Evolutionary conservation across 2,888 invertebrate genomes (phyloP).

Genomic region (Diaprepes abbreviatus): DNA sequence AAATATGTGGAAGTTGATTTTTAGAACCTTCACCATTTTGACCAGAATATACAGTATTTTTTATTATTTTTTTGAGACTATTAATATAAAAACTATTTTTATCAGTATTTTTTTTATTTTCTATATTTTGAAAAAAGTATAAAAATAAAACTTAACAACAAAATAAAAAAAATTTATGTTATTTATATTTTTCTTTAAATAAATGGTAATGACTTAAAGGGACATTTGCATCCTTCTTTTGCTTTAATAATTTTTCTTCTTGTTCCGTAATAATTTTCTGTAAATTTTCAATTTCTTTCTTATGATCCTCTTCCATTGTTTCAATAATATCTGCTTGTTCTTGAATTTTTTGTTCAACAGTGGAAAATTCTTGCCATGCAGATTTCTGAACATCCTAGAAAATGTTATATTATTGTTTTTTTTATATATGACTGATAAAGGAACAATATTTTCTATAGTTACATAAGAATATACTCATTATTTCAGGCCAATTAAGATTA

Average conservation of each 20-base stretch:
- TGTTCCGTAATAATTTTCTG: conserved; percentile 68
- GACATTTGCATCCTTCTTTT: conserved; percentile 33
- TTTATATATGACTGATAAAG: no score
- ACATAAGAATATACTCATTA: no score
- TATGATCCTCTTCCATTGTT: conserved; percentile 68
- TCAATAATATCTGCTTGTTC: conserved; percentile 68
- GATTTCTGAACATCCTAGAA: conserved; percentile 70
- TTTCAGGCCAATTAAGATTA: no score
- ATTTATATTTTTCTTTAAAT: conserved; percentile 63
- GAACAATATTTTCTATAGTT: no score
- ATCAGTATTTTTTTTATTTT: neutral
- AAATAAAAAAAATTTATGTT: conserved; percentile 17
- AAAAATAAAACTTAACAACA: conserved; percentile 55
- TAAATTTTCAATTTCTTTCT: conserved; percentile 67
- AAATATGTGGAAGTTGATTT: no score
- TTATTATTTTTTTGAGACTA: no score
- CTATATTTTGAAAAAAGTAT: no score
- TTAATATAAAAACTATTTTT: neutral
- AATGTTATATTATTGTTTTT: no score
- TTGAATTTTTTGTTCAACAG: conserved; percentile 69
- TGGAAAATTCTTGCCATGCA: conserved; percentile 70
- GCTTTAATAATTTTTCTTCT: conserved; percentile 61
- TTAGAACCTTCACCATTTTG: no score
- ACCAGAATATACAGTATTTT: no score
- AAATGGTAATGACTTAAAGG: conserved; percentile 62